Evolutionary conservation across 1,140 invertebrate genomes (phyloP).

Genomic region (Rhynchophorus ferrugineus): DNA sequence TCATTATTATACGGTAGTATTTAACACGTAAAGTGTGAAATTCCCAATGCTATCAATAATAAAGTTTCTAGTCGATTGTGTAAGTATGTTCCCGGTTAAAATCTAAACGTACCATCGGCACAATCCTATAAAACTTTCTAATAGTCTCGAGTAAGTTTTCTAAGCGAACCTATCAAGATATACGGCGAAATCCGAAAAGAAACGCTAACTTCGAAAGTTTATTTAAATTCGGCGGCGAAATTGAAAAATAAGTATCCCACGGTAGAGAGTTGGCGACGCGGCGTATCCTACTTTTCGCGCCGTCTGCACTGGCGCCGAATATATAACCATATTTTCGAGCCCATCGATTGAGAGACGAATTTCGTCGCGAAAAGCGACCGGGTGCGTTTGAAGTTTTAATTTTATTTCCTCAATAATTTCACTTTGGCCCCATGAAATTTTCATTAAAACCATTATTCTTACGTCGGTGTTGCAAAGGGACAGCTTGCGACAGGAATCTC

Average conservation of each 20-base stretch:
- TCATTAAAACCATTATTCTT: no score
- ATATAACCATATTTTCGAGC: neutral
- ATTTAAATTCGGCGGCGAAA: neutral
- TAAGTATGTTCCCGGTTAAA: no score
- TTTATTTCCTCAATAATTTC: no score
- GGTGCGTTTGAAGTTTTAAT: neutral
- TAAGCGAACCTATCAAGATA: neutral
- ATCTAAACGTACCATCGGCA: no score
- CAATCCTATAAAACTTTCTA: neutral
- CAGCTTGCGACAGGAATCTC: no score
- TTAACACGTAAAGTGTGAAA: no score
- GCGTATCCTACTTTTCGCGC: neutral
- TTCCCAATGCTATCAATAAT: no score
- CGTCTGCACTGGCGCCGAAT: neutral
- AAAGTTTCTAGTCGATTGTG: no score
- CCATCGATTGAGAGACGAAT: no score
- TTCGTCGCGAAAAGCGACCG: neutral
- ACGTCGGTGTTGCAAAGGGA: no score
- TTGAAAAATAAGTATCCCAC: neutral
- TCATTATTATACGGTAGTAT: no score
- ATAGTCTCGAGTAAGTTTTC: neutral
- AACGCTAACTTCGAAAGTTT: neutral
- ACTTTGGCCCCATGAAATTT: no score
- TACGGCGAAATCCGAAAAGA: neutral
- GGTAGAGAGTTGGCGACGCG: neutral